Conservation (phyloP, 1,140 invertebrate species). For the Plectrocnemia conspersa region DNA sequence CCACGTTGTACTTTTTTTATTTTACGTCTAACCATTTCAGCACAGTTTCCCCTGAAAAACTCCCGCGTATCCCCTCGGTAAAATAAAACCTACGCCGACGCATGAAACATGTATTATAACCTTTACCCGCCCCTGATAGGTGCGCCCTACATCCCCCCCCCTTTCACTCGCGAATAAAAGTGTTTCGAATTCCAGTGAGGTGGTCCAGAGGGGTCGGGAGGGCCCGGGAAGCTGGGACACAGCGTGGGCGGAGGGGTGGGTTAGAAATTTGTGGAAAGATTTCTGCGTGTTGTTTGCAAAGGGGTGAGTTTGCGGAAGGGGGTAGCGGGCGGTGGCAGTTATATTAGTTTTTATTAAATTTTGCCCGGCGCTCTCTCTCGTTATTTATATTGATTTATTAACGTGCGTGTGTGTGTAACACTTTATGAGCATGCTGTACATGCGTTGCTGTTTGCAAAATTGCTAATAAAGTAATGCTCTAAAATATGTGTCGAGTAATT, state of each 20-base stretch:
- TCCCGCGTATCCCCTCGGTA: conserved; percentile 9
- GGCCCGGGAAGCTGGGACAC: conserved; percentile 16
- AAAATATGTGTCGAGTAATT: too few relatives aligned
- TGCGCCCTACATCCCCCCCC: conserved; percentile 20
- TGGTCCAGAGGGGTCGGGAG: conserved; percentile 1
- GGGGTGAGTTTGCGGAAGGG: conserved; percentile 5
- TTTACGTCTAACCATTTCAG: too few relatives aligned
- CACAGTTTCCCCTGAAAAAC: conserved; percentile 16
- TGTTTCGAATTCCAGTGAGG: conserved; percentile 32
- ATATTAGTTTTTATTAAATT: conserved; percentile 34
- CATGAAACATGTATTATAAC: conserved; percentile 31
- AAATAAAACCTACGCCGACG: conserved; percentile 23
- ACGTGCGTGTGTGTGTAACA: background rate
- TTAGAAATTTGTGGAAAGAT: conserved; percentile 27
- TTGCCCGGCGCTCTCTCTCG: conserved; percentile 26
- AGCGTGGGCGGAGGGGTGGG: conserved; percentile 10
- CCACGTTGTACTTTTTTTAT: too few relatives aligned
- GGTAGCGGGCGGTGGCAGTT: conserved; percentile 14
- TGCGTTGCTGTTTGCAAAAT: too few relatives aligned
- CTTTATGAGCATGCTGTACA: too few relatives aligned
- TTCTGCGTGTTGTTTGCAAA: conserved; percentile 32
- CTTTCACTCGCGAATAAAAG: conserved; percentile 36
- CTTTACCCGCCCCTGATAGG: conserved; percentile 26
- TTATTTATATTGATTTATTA: conserved; percentile 30
- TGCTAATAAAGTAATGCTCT: too few relatives aligned